Conservation (phyloP, 2,113 vertebrate genomes). For the Clupea harengus region DNA sequence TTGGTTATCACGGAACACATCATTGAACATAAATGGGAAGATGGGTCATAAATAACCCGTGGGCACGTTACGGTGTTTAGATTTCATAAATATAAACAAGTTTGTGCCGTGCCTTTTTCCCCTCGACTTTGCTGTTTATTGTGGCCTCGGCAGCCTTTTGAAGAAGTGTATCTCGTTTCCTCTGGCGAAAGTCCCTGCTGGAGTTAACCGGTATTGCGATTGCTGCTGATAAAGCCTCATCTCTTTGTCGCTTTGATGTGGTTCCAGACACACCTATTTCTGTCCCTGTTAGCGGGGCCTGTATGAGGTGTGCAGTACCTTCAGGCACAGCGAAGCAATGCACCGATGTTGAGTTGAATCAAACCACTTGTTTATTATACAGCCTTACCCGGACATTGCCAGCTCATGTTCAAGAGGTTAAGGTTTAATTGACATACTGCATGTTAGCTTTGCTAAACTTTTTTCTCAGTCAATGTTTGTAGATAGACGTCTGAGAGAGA, state of each 20-base stretch:
- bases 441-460: neutral
- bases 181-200: constrained; percentile 22
- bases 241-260: neutral
- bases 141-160: constrained; percentile 19
- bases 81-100: constrained; percentile 24
- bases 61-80: constrained; percentile 32
- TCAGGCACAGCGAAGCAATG: neutral
- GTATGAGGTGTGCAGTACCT: neutral
- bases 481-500: neutral
- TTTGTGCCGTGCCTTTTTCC: constrained; percentile 11
- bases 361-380: neutral
- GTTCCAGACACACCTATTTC: neutral
- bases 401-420: neutral
- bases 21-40: constrained; percentile 37
- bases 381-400: neutral
- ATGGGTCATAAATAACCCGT: constrained; percentile 38
- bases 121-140: neutral
- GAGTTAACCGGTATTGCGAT: constrained; percentile 1
- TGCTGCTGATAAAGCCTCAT: neutral
- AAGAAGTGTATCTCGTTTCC: constrained; percentile 28
- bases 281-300: neutral
- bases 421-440: neutral
- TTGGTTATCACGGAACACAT: constrained; percentile 38
- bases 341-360: neutral
- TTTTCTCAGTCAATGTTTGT: neutral